Conservation (phyloP, 2,113 vertebrate species). For the Serilophus lunatus region DNA sequence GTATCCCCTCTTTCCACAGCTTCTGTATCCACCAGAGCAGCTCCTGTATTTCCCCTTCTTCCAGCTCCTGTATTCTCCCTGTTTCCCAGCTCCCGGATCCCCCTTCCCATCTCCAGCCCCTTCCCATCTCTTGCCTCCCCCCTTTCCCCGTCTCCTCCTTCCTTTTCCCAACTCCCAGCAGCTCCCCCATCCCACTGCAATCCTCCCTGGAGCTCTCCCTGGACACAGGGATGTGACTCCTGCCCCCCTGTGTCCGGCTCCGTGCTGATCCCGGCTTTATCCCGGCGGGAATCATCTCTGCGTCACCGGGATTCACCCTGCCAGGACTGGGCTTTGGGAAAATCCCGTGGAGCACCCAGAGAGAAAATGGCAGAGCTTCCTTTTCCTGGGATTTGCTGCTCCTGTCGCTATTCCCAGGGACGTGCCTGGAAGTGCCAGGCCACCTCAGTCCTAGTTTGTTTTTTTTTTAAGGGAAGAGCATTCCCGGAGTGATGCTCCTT, state of each 20-base stretch:
- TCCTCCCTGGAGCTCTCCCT: rapidly evolving
- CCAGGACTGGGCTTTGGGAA: neutral
- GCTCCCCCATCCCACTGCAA: neutral
- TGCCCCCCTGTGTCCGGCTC: neutral
- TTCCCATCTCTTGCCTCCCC: neutral
- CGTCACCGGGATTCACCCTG: neutral
- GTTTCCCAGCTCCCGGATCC: neutral
- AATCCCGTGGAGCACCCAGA: neutral
- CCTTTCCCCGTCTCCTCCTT: neutral
- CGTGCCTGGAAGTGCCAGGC: neutral
- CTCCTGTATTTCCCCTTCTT: too few species aligned
- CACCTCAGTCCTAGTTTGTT: neutral
- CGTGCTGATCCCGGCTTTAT: neutral
- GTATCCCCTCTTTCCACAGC: too few species aligned
- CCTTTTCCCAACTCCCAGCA: too few species aligned
- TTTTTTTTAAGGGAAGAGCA: neutral
- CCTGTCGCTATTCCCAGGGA: neutral
- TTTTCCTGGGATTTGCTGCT: neutral
- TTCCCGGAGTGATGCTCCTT: rapidly evolving
- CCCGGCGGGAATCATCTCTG: neutral
- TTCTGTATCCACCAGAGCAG: too few species aligned
- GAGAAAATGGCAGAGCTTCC: neutral
- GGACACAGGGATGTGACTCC: neutral
- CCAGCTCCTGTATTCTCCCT: too few species aligned
- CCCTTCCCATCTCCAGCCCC: neutral